Evolutionary conservation across 2,888 invertebrate species (phyloP), one percentile per base, ranked within the genome.

Genomic region (Leucophenga maculata): DNA sequence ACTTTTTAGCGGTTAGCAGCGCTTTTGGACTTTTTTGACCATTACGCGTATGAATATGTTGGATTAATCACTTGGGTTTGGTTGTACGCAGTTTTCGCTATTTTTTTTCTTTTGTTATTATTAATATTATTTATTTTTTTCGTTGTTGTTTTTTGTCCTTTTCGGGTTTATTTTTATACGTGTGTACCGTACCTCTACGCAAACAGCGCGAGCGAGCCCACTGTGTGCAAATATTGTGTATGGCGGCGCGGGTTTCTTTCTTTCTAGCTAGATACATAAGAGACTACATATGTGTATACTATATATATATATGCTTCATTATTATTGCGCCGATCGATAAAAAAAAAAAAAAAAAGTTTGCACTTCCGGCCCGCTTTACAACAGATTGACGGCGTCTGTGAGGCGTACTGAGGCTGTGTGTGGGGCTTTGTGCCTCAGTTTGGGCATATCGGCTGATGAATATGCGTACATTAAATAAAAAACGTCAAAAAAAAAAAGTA

Each of bases 401-500:
- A 1, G 39, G 39, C 1, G 11, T 39, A 39, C 0, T 39, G 20
- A 44, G 14, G 8, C 16, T 16, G 39, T 0, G 62, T 16, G n/a
- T n/a, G 3, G 14, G 11, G 13, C 16, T n/a, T 31, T 13, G 20
- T 44, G 44, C 39, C 39, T n/a, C 13, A 32, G 18, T n/a, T n/a
- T n/a, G 39, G 46, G 9, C 20, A 39, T 50, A 16, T n/a, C 50
- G 3, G 50, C 18, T 62, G 48, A 62, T 84, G 80, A 83, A 84
- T 62, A 83, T 79, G 80, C 84, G 83, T 82, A 79, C 78, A 84
- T 84, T 84, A 81, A 81, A 81, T 75, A 82, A 78, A 80, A 80
- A 84, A 78, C 72, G 72, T 71, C 62, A 60, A 72, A n/a, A n/a
- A n/a, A n/a, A n/a, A n/a, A n/a, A n/a, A n/a, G n/a, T n/a, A n/a